phyloP scores from a whole-genome alignment of 1,140 invertebrate genomes.

The Venustaconcha ellipsiformis region DNA sequence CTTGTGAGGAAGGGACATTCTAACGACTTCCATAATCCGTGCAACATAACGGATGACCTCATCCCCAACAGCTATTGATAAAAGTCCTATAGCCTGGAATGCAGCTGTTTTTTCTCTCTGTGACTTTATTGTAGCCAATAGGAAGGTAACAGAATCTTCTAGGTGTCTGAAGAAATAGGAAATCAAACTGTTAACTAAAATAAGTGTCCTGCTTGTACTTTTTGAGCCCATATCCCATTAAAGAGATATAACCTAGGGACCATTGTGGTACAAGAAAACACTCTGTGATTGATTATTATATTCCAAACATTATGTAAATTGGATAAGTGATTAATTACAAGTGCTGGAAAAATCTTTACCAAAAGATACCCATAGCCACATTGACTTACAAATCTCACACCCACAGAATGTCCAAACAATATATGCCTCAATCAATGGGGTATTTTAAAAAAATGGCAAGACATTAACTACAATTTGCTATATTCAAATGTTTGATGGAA shows the following conservation, averaged over 20 bases:
- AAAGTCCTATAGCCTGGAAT: slow-evolving; percentile 90
- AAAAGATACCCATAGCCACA: too few species aligned
- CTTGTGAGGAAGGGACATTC: slow-evolving; percentile 83
- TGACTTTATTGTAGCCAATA: slow-evolving; percentile 81
- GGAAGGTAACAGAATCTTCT: slow-evolving; percentile 81
- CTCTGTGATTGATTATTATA: too few species aligned
- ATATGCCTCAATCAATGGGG: too few species aligned
- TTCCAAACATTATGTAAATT: too few species aligned
- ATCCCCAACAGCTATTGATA: slow-evolving; percentile 86
- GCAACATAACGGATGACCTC: slow-evolving; percentile 85
- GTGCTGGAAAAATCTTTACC: too few species aligned
- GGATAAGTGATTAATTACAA: too few species aligned
- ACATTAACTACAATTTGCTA: too few species aligned
- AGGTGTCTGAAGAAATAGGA: slow-evolving; percentile 75
- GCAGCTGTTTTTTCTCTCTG: slow-evolving; percentile 84
- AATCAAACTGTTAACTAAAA: background rate
- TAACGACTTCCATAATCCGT: slow-evolving; percentile 89
- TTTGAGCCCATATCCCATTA: background rate
- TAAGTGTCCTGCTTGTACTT: background rate
- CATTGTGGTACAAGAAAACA: too few species aligned
- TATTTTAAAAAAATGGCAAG: too few species aligned
- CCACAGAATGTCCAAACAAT: too few species aligned
- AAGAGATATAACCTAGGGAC: background rate
- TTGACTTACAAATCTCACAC: too few species aligned
- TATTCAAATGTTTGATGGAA: too few species aligned